These are phyloP conservation scores for Podarcis lilfordi DNA, from an alignment of 2,797 vertebrate genomes.

Conservation along the genomic window DNA sequence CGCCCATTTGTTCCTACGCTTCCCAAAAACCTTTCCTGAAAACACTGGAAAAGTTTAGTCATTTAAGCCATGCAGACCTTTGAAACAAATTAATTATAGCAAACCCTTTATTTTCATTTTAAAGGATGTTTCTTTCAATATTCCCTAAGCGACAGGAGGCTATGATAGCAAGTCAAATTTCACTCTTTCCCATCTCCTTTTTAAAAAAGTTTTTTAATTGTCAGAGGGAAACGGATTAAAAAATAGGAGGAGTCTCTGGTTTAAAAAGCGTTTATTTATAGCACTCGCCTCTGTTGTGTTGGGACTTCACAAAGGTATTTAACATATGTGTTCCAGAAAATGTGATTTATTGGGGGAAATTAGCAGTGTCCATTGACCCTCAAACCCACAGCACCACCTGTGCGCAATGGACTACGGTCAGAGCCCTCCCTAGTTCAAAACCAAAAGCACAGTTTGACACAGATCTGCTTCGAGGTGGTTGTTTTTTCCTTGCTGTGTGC, in stretches of 20 bases:
- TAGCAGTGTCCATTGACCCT: constrained; percentile 1
- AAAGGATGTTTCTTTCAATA: neutral
- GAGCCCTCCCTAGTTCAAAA: neutral
- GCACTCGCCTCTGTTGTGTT: neutral
- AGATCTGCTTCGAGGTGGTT: constrained; percentile 18
- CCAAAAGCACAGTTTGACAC: neutral
- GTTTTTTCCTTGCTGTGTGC: neutral
- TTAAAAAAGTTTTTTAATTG: neutral
- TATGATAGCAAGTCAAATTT: constrained; percentile 11
- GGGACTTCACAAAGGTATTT: constrained; percentile 15
- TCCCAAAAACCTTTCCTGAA: neutral
- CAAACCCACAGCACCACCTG: constrained; percentile 17
- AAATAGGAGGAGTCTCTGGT: constrained; percentile 6
- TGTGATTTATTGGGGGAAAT: constrained; percentile 33
- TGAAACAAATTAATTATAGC: neutral
- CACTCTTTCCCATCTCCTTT: accelerated
- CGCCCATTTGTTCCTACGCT: neutral
- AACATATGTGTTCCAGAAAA: constrained; percentile 38
- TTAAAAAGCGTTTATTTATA: neutral
- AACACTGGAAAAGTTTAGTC: neutral
- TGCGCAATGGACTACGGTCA: neutral
- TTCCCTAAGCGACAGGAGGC: neutral
- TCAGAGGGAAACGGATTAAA: neutral
- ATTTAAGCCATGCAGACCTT: neutral
- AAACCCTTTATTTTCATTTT: neutral